A percentile compares a stretch with the other conserved stretches of the same genome.
Evolutionary conservation across 2,797 vertebrate species (phyloP).

Genomic region (Adrianichthys oophorus): DNA sequence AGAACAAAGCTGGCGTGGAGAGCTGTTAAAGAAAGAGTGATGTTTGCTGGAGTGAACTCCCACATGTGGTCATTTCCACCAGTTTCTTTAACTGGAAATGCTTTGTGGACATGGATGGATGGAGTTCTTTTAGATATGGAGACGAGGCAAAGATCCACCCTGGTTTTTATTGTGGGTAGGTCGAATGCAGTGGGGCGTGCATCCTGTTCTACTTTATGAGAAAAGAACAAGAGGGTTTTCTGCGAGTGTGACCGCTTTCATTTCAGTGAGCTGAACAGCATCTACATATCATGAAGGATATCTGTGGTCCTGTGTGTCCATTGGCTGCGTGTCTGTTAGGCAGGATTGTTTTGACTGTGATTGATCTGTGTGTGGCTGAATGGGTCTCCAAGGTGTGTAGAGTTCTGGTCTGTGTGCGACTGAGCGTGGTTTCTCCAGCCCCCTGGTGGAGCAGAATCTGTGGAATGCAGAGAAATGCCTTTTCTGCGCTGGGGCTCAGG

Average conservation of each 20-base stretch:
- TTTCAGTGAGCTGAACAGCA: slow-evolving; percentile 27
- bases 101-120: neutral
- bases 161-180: slow-evolving; percentile 5
- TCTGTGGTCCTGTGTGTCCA: slow-evolving; percentile 22
- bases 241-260: slow-evolving; percentile 16
- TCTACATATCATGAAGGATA: slow-evolving; percentile 36
- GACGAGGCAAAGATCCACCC: slow-evolving; percentile 5
- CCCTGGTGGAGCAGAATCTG: slow-evolving; percentile 79
- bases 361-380: slow-evolving; percentile 55
- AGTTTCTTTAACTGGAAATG: neutral
- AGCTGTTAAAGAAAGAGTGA: slow-evolving; percentile 1
- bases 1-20: slow-evolving; percentile 18
- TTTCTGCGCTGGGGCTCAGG: slow-evolving; percentile 69
- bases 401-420: slow-evolving; percentile 42
- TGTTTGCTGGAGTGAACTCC: slow-evolving; percentile 1
- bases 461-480: slow-evolving; percentile 80
- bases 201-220: slow-evolving; percentile 13
- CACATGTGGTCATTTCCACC: neutral
- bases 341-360: slow-evolving; percentile 48
- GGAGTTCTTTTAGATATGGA: slow-evolving; percentile 14
- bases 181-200: slow-evolving; percentile 1
- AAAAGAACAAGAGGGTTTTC: slow-evolving; percentile 11
- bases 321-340: slow-evolving; percentile 38
- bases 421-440: slow-evolving; percentile 61
- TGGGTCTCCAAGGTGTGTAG: slow-evolving; percentile 26